Evolutionary conservation across 2,888 invertebrate species (phyloP), one percentile per base, ranked within the genome.

Genomic region (Troides oblongomaculatus): DNA sequence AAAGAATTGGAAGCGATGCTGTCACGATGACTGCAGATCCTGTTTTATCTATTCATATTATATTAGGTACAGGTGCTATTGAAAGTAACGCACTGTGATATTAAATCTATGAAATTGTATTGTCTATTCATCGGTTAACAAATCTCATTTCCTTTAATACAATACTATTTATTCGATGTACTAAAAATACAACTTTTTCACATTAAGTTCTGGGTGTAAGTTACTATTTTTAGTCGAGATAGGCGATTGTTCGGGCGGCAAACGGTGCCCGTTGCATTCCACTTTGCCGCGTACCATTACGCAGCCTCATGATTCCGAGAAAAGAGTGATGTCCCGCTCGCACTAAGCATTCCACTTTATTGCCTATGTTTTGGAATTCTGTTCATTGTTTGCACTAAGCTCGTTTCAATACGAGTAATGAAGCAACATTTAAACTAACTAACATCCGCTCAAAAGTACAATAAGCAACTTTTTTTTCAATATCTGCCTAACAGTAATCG

Each of bases 321-420:
- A 91, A 70, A 86, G 80, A 83, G 74, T 82, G 86, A 85, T 82
- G 89, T 90, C 90, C 85, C 84, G 82, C 90, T 90, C 90, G 83
- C 90, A 89, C 90, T 83, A 82, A 85, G 83, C 87, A 85, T 82
- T 82, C 81, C 79, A 82, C 81, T 84, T 86, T 88, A 87, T 85
- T 87, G 85, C 86, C 75, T 82, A 81, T 86, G 88, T 89, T 90
- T 89, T 81, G 87, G 85, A 89, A 89, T 89, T 86, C 84, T 89
- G 84, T 83, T 87, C 89, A 89, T 90, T 90, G 90, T 89, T 88
- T 87, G 86, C 80, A 81, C 81, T 81, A 83, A 82, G 80, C 84
- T 87, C 84, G 86, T 87, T 89, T 86, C 83, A 87, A 87, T 87
- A 85, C 81, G 79, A 81, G 80, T 82, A 82, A 83, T 84, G 84